A percentile compares a stretch with the other conserved stretches of the same genome.
Conservation (phyloP, 2,888 invertebrate species). For the Patella depressa region DNA sequence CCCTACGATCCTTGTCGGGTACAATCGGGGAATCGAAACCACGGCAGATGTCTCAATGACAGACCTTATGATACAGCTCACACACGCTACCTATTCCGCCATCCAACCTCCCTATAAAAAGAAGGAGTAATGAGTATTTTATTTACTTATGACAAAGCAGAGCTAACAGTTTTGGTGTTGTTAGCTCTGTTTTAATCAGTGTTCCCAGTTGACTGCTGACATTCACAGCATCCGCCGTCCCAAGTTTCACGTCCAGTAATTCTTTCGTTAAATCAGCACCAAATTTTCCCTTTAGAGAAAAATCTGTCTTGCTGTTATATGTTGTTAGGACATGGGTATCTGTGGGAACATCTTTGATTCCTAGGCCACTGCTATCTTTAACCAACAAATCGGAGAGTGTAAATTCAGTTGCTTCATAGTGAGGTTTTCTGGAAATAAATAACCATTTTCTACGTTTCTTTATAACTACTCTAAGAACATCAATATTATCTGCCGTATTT, state of each 20-base stretch:
- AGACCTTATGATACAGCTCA: too few relatives aligned
- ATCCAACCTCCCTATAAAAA: too few relatives aligned
- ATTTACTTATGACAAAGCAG: neutral
- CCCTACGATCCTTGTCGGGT: too few relatives aligned
- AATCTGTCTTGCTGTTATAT: slow-evolving; percentile 37
- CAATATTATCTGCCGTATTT: slow-evolving; percentile 45
- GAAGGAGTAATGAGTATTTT: too few relatives aligned
- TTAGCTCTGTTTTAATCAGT: slow-evolving; percentile 19
- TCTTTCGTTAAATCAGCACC: slow-evolving; percentile 46
- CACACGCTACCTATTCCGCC: too few relatives aligned
- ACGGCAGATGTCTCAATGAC: too few relatives aligned
- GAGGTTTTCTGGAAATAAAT: slow-evolving; percentile 33
- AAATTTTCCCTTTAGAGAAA: slow-evolving; percentile 51
- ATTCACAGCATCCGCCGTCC: slow-evolving; percentile 37
- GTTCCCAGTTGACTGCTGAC: slow-evolving; percentile 36
- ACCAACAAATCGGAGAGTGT: slow-evolving; percentile 28
- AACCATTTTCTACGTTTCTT: slow-evolving; percentile 34
- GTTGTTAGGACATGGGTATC: slow-evolving; percentile 18
- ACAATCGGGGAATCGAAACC: too few relatives aligned
- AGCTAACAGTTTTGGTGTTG: slow-evolving; percentile 5
- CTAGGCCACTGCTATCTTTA: neutral
- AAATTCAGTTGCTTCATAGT: slow-evolving; percentile 35
- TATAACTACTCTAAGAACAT: slow-evolving; percentile 42
- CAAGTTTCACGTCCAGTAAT: slow-evolving; percentile 44
- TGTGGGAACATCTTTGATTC: slow-evolving; percentile 8